Base-by-base conservation (phyloP, 2,113 vertebrate genomes). In the Hippocampus zosterae region DNA sequence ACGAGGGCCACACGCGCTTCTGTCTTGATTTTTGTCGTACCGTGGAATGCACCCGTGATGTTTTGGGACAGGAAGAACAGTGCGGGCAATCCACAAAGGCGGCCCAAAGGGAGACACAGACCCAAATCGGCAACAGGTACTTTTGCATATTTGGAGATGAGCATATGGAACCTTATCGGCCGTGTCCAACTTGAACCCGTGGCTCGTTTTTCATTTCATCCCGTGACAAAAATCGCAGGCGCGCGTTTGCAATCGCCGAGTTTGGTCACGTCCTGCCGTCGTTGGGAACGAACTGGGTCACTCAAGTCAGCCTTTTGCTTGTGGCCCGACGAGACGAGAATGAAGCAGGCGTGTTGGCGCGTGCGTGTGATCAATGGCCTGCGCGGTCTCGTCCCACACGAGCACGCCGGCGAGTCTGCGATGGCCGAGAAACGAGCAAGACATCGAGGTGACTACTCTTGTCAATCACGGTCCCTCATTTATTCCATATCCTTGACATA, bases 31-130 rank as follows among this genome's bases (percentile, higher is more conserved):
- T 67, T 44, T 37, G 65, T 67, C 80, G 85, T 83, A 82, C 46
- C 40, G 77, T 81, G 89, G 88, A 75, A 87, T 90, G 91, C 92
- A 77, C 85, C 85, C 87, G 90, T 90, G 89, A 93, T 93, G 92
- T 93, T 93, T 82, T 93, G 92, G 92, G 92, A 92, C 89, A 91
- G 88, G 86, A 92, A 92, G 79, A 91, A 88, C 55, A 89, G 81
- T 78, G 89, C 89, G 89, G 91, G 91, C 73, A 92, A 92, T 86
- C 89, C 91, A 88, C 92, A 92, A 64, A 87, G 91, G n/a, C 87
- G 89, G 81, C 83, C 90, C 77, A 92, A 93, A 88, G 91, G 90
- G 75, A 90, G 91, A 74, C 92, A 92, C 83, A 90, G 90, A 91
- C 87, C 85, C 72, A 91, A 91, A 88, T 89, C 89, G 75, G 87